Conservation (phyloP, 2,888 invertebrate species). For the Macrophya annulata region DNA sequence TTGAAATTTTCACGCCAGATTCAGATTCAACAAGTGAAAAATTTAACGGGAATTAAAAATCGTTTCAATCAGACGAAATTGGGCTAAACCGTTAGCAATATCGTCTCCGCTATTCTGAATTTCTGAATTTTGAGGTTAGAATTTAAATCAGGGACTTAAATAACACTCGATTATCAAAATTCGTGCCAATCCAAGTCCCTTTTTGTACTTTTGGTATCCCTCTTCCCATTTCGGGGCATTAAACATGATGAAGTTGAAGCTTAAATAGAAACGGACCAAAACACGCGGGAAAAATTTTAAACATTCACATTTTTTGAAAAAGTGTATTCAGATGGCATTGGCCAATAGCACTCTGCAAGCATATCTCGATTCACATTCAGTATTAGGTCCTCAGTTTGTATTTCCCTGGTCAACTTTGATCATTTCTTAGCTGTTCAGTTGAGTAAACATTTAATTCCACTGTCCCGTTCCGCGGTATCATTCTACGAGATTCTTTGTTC, state of each 20-base stretch:
- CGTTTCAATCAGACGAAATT: not conserved
- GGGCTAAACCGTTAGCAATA: not conserved
- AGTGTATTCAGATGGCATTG: not conserved
- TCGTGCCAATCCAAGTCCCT: not conserved
- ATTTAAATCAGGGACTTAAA: not conserved
- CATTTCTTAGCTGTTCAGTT: constrained; percentile 5
- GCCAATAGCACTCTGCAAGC: too few relatives aligned
- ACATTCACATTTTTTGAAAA: not conserved
- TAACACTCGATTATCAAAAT: not conserved
- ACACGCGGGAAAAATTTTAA: not conserved
- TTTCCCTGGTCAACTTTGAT: constrained; percentile 29
- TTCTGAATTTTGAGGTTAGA: not conserved
- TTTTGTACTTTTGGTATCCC: not conserved
- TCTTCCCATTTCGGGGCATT: too few relatives aligned
- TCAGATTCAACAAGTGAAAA: not conserved
- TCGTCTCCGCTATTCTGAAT: not conserved
- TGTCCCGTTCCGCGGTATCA: not conserved
- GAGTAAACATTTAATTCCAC: constrained; percentile 35
- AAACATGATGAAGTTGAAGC: too few relatives aligned
- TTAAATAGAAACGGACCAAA: too few relatives aligned
- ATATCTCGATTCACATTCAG: not conserved
- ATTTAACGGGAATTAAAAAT: not conserved
- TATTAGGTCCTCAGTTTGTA: too few relatives aligned
- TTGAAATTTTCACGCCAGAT: not conserved
- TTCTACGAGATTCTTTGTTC: constrained; percentile 18